A percentile compares a stretch with the other conserved stretches of the same genome.
Conservation (phyloP, 2,888 invertebrate species). For the Hydrotaea diabolus region DNA sequence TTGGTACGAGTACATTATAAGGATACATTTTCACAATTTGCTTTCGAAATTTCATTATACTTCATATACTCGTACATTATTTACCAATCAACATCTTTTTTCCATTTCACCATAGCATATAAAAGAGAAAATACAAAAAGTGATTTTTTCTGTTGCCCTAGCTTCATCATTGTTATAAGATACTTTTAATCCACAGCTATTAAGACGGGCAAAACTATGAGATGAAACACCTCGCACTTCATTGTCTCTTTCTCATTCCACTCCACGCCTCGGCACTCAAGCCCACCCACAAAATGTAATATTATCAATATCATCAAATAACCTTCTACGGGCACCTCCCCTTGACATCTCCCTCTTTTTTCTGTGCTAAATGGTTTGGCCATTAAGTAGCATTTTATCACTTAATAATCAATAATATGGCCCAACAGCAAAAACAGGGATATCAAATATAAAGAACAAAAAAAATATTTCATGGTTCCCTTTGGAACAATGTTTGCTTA, state of each 20-base stretch:
- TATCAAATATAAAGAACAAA: not conserved
- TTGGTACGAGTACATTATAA: too few relatives aligned
- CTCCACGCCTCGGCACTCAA: not conserved
- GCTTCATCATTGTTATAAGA: too few relatives aligned
- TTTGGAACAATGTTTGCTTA: constrained; percentile 30
- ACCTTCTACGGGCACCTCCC: not conserved
- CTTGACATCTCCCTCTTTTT: not conserved
- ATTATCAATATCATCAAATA: not conserved
- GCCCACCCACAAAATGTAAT: not conserved
- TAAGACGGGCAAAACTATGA: not conserved
- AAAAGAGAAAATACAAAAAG: too few relatives aligned
- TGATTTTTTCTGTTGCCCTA: too few relatives aligned
- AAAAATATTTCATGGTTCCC: constrained; percentile 41
- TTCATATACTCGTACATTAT: too few relatives aligned
- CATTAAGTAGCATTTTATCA: constrained; percentile 51
- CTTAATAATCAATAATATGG: constrained; percentile 50
- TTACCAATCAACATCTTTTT: too few relatives aligned
- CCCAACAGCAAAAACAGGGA: not conserved
- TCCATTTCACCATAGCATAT: too few relatives aligned
- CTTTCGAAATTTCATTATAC: too few relatives aligned
- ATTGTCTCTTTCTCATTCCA: not conserved
- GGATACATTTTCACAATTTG: too few relatives aligned
- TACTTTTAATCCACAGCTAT: too few relatives aligned
- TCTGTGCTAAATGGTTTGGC: constrained; percentile 27
- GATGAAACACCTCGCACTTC: not conserved